Evolutionary conservation across 2,797 vertebrate species (phyloP).

Genomic region (Neosalanx taihuensis): DNA sequence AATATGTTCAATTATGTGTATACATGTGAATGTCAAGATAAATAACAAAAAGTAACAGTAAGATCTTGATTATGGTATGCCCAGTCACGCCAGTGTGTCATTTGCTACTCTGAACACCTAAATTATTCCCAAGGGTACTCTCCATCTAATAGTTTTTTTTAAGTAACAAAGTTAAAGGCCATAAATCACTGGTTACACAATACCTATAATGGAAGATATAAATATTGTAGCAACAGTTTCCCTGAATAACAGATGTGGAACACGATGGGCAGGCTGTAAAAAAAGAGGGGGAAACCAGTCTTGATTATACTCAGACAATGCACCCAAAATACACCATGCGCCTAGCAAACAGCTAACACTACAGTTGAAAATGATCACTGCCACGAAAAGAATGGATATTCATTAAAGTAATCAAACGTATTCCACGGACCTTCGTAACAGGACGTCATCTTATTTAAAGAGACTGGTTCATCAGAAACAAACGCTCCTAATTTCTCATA

Average conservation of each 20-base stretch:
- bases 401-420: no score
- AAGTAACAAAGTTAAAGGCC: slow-evolving; percentile 46
- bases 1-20: not conserved
- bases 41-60: not conserved
- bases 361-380: not conserved
- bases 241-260: slow-evolving; percentile 33
- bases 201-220: slow-evolving; percentile 1
- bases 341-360: not conserved
- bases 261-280: slow-evolving; percentile 51
- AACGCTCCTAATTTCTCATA: not conserved
- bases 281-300: slow-evolving; percentile 34
- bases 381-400: not conserved
- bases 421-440: no score
- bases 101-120: not conserved
- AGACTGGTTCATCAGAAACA: no score
- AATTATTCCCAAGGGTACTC: slow-evolving; percentile 19
- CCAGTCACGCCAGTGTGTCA: slow-evolving; percentile 30
- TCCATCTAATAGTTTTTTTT: slow-evolving; percentile 31
- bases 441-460: no score
- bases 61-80: slow-evolving; percentile 1
- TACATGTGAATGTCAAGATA: not conserved
- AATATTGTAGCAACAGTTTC: not conserved
- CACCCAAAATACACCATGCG: slow-evolving; percentile 35
- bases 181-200: slow-evolving; percentile 29
- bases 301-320: slow-evolving; percentile 45